Evolutionary conservation across 2,888 invertebrate species (phyloP).

Genomic region (Ormia ochracea): DNA sequence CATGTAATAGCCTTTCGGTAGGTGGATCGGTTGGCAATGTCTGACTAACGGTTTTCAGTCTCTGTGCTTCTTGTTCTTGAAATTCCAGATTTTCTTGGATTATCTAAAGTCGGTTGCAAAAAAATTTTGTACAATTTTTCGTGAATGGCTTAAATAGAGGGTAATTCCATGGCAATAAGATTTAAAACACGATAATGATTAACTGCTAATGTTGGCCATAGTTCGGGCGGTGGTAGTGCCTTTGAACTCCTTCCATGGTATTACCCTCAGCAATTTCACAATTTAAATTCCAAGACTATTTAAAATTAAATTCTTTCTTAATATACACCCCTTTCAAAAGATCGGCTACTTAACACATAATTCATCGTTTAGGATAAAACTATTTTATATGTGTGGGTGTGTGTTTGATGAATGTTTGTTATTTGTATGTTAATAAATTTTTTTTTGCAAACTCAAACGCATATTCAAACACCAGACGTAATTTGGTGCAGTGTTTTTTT

Average conservation of each 20-base stretch:
- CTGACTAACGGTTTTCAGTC: conserved; percentile 81
- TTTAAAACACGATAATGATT: no score
- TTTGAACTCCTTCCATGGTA: no score
- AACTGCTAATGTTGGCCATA: no score
- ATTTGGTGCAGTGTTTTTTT: background rate
- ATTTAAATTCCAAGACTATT: no score
- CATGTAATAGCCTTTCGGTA: conserved; percentile 74
- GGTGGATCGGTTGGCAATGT: conserved; percentile 83
- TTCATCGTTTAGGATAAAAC: background rate
- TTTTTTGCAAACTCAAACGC: conserved; percentile 7
- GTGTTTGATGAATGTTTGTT: conserved; percentile 14
- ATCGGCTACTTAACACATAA: background rate
- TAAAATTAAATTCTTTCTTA: no score
- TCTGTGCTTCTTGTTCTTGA: conserved; percentile 82
- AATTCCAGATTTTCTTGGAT: conserved; percentile 83
- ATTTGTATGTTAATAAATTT: background rate
- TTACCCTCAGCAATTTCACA: no score
- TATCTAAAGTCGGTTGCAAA: conserved; percentile 77
- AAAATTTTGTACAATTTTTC: no score
- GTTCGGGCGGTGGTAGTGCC: no score
- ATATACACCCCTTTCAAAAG: background rate
- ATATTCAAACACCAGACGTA: conserved; percentile 10
- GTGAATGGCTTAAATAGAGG: background rate
- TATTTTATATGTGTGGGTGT: background rate
- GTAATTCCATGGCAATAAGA: no score